These are phyloP conservation scores for Ditylenchus weischeri DNA, from an alignment of 2,888 invertebrate genomes.

Conservation along the genomic window DNA sequence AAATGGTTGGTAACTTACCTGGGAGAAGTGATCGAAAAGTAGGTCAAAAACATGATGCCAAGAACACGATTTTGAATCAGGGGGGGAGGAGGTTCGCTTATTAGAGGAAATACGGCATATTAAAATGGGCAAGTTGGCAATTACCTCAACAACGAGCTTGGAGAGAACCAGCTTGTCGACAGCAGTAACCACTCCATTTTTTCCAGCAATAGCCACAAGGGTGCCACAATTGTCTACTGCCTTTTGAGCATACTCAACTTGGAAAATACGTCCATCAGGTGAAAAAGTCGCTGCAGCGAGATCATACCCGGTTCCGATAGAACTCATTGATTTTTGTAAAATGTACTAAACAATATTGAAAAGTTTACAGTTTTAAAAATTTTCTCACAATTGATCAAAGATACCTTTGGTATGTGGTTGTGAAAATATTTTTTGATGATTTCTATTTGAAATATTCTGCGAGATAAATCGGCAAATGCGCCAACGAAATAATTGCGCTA, in stretches of 20 bases:
- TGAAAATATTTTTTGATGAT: conserved; percentile 6
- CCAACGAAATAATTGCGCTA: too few relatives aligned
- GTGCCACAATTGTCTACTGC: conserved; percentile 95
- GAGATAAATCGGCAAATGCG: too few relatives aligned
- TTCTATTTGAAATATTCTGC: conserved; percentile 5
- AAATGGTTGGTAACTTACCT: too few relatives aligned
- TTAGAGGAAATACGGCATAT: too few relatives aligned
- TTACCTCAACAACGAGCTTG: conserved; percentile 45
- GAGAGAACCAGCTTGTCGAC: conserved; percentile 78
- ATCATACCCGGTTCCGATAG: conserved; percentile 95
- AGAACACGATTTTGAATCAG: too few relatives aligned
- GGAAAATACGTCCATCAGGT: conserved; percentile 85
- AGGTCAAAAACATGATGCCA: too few relatives aligned
- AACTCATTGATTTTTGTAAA: conserved; percentile 71
- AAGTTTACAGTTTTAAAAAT: background rate
- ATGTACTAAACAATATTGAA: too few relatives aligned
- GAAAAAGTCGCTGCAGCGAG: conserved; percentile 99
- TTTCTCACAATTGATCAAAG: background rate
- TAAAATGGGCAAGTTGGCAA: background rate
- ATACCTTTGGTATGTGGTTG: background rate
- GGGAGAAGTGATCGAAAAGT: too few relatives aligned
- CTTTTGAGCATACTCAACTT: conserved; percentile 92
- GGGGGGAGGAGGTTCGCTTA: too few relatives aligned
- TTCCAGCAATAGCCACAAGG: conserved; percentile 86
- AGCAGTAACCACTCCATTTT: conserved; percentile 92